phyloP scores from a whole-genome alignment of 2,113 vertebrate species.

The Castor canadensis region DNA sequence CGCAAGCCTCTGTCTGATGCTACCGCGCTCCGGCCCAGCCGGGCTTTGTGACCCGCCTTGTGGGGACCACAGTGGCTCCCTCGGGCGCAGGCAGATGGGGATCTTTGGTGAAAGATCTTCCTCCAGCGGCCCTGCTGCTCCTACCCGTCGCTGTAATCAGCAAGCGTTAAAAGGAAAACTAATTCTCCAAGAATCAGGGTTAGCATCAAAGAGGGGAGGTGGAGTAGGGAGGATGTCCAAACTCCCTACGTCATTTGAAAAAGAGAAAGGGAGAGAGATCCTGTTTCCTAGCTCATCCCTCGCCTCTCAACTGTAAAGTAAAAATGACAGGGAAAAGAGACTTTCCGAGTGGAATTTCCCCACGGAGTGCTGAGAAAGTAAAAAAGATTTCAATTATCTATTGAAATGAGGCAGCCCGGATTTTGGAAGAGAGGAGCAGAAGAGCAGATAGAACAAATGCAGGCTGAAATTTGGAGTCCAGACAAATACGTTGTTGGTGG shows the following conservation, averaged over 20 bases:
- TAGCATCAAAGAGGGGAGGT: neutral
- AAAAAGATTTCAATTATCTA: conserved; percentile 47
- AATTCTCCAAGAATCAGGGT: conserved; percentile 44
- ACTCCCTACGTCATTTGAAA: conserved; percentile 61
- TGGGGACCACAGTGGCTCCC: neutral
- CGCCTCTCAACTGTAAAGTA: neutral
- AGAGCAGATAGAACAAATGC: neutral
- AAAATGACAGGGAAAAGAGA: conserved; percentile 27
- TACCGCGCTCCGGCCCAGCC: neutral
- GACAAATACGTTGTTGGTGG: neutral
- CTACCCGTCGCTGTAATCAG: neutral
- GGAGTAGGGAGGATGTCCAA: conserved; percentile 45
- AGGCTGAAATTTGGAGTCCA: neutral
- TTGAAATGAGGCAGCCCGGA: neutral
- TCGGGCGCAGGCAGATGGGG: neutral
- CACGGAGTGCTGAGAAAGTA: conserved; percentile 52
- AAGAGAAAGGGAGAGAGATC: neutral
- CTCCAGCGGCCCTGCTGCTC: neutral
- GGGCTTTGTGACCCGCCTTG: neutral
- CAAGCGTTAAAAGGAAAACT: conserved; percentile 19
- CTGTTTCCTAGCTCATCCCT: neutral
- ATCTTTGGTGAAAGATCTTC: neutral
- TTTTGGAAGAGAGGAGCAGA: neutral
- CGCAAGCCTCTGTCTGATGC: neutral
- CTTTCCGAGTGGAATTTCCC: conserved; percentile 69